phyloP scores from a whole-genome alignment of 2,113 vertebrate species.

The Pterocles orientalis region DNA sequence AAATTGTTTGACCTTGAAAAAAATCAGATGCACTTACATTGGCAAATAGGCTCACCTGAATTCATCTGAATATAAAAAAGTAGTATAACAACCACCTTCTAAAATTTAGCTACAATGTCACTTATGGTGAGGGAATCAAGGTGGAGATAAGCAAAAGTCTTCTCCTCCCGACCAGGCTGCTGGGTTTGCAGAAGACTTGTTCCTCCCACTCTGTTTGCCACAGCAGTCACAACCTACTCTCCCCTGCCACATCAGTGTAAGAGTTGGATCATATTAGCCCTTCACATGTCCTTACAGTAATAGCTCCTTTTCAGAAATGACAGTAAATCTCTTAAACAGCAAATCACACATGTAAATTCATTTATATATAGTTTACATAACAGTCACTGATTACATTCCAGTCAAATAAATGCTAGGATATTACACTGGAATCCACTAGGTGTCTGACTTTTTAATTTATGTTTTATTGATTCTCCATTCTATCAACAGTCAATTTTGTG shows the following conservation, averaged over 20 bases:
- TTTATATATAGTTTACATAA: background rate
- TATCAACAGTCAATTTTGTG: background rate
- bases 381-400: background rate
- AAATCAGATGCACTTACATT: background rate
- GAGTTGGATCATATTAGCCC: background rate
- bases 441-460: background rate
- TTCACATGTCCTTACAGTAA: background rate
- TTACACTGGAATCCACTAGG: background rate
- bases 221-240: background rate
- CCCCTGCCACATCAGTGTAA: fast-evolving
- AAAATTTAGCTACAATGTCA: background rate
- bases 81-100: background rate
- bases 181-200: background rate
- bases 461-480: background rate
- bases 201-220: background rate
- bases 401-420: background rate
- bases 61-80: background rate
- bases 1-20: background rate
- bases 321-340: background rate
- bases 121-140: background rate
- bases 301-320: background rate
- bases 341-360: background rate
- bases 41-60: background rate
- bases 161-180: background rate
- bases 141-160: background rate